Evolutionary conservation across 2,888 invertebrate genomes (phyloP), one percentile per base, ranked within the genome.

Genomic region (Scaptomyza caliginosa): DNA sequence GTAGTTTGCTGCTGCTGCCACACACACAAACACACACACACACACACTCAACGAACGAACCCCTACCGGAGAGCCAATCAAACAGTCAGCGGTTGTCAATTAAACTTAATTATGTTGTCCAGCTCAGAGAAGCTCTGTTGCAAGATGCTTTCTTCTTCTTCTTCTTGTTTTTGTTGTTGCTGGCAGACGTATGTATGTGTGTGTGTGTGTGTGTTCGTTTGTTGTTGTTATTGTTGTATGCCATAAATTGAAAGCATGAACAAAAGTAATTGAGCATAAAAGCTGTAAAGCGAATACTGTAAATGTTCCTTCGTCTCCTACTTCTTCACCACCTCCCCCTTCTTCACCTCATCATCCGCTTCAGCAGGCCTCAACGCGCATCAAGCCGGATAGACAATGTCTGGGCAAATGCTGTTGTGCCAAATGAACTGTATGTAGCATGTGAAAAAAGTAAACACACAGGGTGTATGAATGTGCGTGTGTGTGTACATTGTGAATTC

Each of bases 71-170:
- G 54, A 67, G 76, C 79, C 80, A 81, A 84, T 81, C 78, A 81
- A 81, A 84, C 74, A 84, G 80, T 81, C 87, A 85, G 81, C 85
- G 78, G 66, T 75, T 86, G 81, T 85, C 81, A 81, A 86, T 81
- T 86, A 86, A 82, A 82, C 85, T 81, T 81, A 82, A 86, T 81
- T 81, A 85, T 85, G 79, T 69, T 86, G 79, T 67, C 66, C 79
- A 81, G 52, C 49, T 16, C 59, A 51, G 74, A 52, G 66, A 57
- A 39, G 34, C 17, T 4, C 28, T 19, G 62, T 36, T 58, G 82
- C 79, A 86, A 86, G 67, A 79, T 76, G 86, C 39, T 50, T 34
- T 16, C 3, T 8, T 13, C 32, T 7, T 13, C 6, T 16, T 43
- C 32, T 39, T 30, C n/a, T 7, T 43, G 43, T 19, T 17, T 16